These are phyloP conservation scores for Plagodis pulveraria DNA, from an alignment of 2,888 invertebrate genomes.

Conservation along the genomic window DNA sequence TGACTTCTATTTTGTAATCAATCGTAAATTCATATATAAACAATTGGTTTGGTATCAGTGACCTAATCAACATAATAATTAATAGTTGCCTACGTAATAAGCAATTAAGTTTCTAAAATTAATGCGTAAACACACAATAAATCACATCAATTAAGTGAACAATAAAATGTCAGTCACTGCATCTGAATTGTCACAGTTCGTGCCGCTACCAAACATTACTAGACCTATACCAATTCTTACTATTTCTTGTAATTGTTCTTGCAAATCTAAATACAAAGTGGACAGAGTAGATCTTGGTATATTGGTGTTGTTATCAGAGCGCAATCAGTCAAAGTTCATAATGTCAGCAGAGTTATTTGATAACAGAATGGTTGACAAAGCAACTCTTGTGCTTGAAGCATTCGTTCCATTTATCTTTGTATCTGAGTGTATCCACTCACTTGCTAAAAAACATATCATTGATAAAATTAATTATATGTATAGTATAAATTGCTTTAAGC, in stretches of 20 bases:
- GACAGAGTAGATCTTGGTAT: constrained; percentile 43
- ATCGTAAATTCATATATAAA: neutral
- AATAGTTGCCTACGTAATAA: constrained; percentile 39
- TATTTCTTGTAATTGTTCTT: neutral
- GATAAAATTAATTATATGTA: no score
- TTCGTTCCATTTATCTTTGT: constrained; percentile 49
- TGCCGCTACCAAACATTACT: constrained; percentile 44
- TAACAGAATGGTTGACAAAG: constrained; percentile 66
- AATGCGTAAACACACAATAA: constrained; percentile 50
- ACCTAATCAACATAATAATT: constrained; percentile 5
- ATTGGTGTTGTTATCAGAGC: constrained; percentile 56
- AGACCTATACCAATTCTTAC: constrained; percentile 31
- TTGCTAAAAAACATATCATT: neutral
- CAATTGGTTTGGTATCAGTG: constrained; percentile 25
- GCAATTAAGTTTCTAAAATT: constrained; percentile 50
- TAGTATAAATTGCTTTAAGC: no score
- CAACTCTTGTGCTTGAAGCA: constrained; percentile 52
- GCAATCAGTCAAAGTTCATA: constrained; percentile 74
- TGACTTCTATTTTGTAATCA: neutral
- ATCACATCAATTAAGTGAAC: constrained; percentile 64
- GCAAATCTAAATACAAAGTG: neutral
- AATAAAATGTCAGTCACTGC: constrained; percentile 60
- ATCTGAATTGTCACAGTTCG: constrained; percentile 61
- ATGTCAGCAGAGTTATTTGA: constrained; percentile 62
- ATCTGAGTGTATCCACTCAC: constrained; percentile 51